Base-by-base conservation (phyloP, 2,797 vertebrate genomes). In the Siniperca undulata region DNA sequence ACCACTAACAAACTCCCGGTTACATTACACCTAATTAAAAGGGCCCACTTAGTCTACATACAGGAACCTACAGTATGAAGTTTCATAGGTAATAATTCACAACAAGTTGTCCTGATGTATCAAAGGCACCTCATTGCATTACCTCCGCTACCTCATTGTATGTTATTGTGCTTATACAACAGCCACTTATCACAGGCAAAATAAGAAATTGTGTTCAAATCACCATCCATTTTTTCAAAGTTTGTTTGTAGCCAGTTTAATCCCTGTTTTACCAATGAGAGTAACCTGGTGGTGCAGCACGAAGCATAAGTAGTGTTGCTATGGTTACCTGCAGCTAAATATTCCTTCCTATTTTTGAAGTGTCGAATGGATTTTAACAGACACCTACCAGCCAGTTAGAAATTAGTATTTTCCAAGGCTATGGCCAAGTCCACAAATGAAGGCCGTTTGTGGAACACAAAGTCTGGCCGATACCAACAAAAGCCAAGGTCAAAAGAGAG, bases 271-370 rank as follows among this genome's bases (percentile, higher is more conserved):
- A 66, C 36, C 4, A 34, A 13, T 65, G 27, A 42, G 27, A 74
- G 36, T 55, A 30, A 77, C 55, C 55, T 66, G n/a, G 8, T 20
- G 42, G 64, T 44, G 20, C 16, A 40, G 58, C 22, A 62, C 24
- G 59, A 55, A 64, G 55, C 52, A 55, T 20, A 19, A 44, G 34
- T 27, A 67, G 17, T 61, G 73, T 81, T 82, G 48, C 69, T 56
- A 81, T 71, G n/a, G 74, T 82, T 77, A 84, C 55, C 52, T 52
- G n/a, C 64, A 65, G 58, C 27, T 62, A 40, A 48, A 76, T 61
- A 48, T 53, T 67, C 8, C 6, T 42, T 38, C 20, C 55, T 65
- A 72, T 71, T 64, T 78, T 77, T 73, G 12, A 69, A 65, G n/a
- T 60, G 60, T 53, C 40, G 30, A 22, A 13, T 61, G 16, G 38